Percentiles rank a stretch among this genome's conserved stretches.
phyloP scores from a whole-genome alignment of 2,113 vertebrate genomes.

The Chrysochloris asiatica region DNA sequence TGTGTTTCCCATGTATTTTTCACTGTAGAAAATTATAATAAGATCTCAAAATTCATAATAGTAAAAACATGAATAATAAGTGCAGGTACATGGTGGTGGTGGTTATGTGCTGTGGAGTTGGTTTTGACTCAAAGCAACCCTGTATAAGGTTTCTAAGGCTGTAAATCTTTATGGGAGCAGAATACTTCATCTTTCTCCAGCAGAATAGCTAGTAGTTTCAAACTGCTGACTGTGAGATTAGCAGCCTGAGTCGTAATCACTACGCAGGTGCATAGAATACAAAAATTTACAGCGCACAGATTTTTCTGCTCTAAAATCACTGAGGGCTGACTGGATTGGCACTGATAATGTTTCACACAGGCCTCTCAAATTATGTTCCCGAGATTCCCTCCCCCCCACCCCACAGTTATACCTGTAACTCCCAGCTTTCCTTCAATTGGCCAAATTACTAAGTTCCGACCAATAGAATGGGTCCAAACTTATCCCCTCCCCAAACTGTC shows the following conservation, averaged over 20 bases:
- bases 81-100: too few species aligned
- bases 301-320: constrained; percentile 16
- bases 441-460: not conserved
- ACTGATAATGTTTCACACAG: not conserved
- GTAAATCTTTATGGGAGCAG: too few species aligned
- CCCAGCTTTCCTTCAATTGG: not conserved
- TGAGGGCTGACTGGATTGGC: not conserved
- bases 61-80: too few species aligned
- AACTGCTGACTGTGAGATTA: too few species aligned
- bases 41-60: not conserved
- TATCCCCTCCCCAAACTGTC: not conserved
- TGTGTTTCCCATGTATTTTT: not conserved
- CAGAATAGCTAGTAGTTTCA: too few species aligned
- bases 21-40: not conserved
- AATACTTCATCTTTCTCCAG: too few species aligned
- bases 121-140: too few species aligned
- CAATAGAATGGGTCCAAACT: not conserved
- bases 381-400: not conserved
- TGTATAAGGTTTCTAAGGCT: too few species aligned
- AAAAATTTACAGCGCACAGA: not conserved
- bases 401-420: not conserved
- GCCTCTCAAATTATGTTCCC: not conserved
- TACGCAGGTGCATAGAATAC: not conserved
- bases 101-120: too few species aligned
- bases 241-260: not conserved